Percentiles rank a stretch among this genome's conserved stretches.
These are phyloP conservation scores for Hydrozoanthus tunicans DNA, from an alignment of 64 coral and sea anemone species.

Conservation along the genomic window DNA sequence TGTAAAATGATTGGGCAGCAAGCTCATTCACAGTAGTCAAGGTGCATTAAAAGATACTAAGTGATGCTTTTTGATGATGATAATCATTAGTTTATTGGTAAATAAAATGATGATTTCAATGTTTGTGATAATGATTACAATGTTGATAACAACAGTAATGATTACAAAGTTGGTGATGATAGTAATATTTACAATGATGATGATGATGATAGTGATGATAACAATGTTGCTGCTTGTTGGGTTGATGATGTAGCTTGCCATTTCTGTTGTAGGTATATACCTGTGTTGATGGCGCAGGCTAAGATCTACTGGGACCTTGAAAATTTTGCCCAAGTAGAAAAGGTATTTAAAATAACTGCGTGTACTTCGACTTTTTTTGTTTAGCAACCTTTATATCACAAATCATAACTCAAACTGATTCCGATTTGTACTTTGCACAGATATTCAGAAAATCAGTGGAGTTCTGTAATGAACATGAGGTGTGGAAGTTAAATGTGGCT, in stretches of 20 bases:
- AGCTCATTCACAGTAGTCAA: too few species aligned
- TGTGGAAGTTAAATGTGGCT: constrained; percentile 99
- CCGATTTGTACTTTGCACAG: constrained; percentile 39
- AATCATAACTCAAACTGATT: neutral
- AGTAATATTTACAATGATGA: neutral
- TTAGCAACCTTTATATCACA: neutral
- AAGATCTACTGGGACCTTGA: constrained; percentile 99
- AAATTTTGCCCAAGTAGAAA: constrained; percentile 98
- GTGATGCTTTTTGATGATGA: neutral
- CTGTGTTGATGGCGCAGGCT: constrained; percentile 97
- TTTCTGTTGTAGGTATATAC: constrained; percentile 83
- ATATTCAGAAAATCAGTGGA: constrained; percentile 99
- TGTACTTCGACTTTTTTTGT: too few species aligned
- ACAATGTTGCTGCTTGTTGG: neutral
- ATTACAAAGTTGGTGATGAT: neutral
- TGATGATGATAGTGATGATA: too few species aligned
- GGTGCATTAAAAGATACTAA: neutral
- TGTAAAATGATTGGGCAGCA: too few species aligned
- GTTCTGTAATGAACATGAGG: constrained; percentile 97
- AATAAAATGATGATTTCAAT: neutral
- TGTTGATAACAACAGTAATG: neutral
- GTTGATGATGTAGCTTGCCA: neutral
- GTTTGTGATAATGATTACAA: neutral
- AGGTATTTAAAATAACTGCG: constrained; percentile 52
- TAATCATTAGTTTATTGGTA: neutral